Conservation (phyloP, 2,113 vertebrate genomes). For the Colius striatus region DNA sequence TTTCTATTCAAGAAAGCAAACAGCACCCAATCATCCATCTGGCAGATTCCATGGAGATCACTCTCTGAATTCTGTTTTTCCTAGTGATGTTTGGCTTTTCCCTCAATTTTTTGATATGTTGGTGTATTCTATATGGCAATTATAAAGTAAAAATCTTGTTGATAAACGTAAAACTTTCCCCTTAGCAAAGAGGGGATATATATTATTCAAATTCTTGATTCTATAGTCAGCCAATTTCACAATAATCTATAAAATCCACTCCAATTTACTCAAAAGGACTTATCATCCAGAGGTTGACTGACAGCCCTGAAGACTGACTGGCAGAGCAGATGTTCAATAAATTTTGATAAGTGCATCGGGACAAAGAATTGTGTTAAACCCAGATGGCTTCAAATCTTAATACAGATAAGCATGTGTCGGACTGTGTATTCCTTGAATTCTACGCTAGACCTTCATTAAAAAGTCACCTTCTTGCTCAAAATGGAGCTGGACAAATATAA, state of each 20-base stretch:
- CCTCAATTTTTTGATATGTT: not conserved
- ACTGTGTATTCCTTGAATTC: no score
- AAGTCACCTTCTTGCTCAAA: not conserved
- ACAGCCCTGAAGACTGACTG: not conserved
- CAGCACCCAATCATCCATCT: rapidly evolving
- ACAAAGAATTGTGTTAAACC: not conserved
- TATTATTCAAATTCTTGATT: not conserved
- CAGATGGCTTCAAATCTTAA: not conserved
- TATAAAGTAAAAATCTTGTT: not conserved
- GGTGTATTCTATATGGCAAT: not conserved
- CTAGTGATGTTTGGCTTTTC: not conserved
- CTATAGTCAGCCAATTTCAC: not conserved
- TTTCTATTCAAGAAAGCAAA: not conserved
- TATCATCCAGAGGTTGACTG: not conserved
- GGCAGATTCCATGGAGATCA: not conserved
- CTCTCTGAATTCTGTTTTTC: not conserved
- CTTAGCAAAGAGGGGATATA: not conserved
- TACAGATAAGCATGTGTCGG: not conserved
- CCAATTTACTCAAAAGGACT: not conserved
- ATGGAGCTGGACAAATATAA: not conserved
- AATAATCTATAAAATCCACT: not conserved
- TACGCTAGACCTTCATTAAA: not conserved
- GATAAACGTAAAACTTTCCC: not conserved
- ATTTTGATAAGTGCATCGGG: not conserved
- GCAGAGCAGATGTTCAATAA: not conserved